Conservation (phyloP, 2,797 vertebrate species). For the Labeo calbasu region DNA sequence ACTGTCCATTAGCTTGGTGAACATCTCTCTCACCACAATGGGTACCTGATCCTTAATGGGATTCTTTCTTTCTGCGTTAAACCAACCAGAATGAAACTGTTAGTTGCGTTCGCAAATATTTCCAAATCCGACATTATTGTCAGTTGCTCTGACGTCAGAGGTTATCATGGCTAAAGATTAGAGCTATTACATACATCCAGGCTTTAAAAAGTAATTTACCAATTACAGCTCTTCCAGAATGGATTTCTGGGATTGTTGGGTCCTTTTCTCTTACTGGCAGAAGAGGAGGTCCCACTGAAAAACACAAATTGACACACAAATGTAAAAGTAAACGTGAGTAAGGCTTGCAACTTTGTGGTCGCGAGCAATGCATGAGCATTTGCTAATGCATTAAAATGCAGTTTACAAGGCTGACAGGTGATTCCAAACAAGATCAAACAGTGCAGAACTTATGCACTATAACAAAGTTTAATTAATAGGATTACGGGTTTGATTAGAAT, state of each 20-base stretch:
- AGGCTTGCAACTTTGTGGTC: not conserved
- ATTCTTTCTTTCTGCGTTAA: constrained; percentile 76
- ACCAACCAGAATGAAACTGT: not conserved
- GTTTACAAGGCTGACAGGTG: not conserved
- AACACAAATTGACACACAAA: not conserved
- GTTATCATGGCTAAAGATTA: not conserved
- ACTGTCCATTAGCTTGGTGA: constrained; percentile 76
- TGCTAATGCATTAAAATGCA: not conserved
- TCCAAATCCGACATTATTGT: not conserved
- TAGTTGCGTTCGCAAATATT: constrained; percentile 8
- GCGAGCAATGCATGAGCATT: not conserved
- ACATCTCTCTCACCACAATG: constrained; percentile 75
- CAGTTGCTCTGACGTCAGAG: not conserved
- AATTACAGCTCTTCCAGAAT: constrained; percentile 66
- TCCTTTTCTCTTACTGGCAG: constrained; percentile 71
- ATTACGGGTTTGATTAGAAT: not conserved
- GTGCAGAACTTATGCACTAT: not conserved
- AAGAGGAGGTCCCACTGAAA: constrained; percentile 67
- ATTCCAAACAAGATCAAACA: not conserved
- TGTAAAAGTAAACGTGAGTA: not conserved
- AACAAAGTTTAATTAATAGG: not conserved
- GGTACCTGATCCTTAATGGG: constrained; percentile 76
- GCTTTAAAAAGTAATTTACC: constrained; percentile 72
- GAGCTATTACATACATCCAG: not conserved
- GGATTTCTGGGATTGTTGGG: constrained; percentile 31